Base-by-base conservation (phyloP, 1,140 invertebrate species). In the Lerema accius region DNA sequence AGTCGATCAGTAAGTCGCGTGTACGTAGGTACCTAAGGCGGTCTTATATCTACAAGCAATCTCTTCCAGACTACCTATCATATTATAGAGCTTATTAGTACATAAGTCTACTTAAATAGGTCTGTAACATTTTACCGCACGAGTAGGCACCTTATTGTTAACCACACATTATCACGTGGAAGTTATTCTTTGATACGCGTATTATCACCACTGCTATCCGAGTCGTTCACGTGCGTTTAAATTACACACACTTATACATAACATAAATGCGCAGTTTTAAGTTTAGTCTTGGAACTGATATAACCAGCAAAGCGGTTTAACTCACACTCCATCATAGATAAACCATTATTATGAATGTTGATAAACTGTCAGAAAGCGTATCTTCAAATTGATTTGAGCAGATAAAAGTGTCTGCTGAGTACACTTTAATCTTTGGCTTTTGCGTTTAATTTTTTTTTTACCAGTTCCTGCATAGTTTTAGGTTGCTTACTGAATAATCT, bases 211-310 rank as follows among this genome's bases (percentile, higher is more conserved):
- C 17, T 40, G 35, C 37, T 53, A 53, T 53, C 16, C 5, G 19
- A 23, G 19, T 23, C 19, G 19, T 23, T 23, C 19, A 23, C 19
- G 19, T 23, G 19, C 19, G 19, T 19, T 53, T 19, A 28, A 51
- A 11, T n/a, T 19, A 39, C 49, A 23, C 49, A 53, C 49, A 53
- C 32, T 39, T 19, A n/a, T 15, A 19, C 35, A 16, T 17, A 9
- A 16, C 23, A 19, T n/a, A 19, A 53, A 53, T 53, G 49, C 49
- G 49, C 17, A 53, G 49, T 53, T 53, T 50, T 53, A 16, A 39
- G 14, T 53, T 53, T 53, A 53, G 49, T 32, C 17, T 13, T 19
- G 19, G 17, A 53, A 7, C 16, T 13, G 35, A 35, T 50, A 32
- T 42, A 5, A 39, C 19, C 35, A 53, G 15, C 11, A 40, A 53